Evolutionary conservation across 2,113 vertebrate genomes (phyloP), one percentile per base, ranked within the genome.

Genomic region (Oreocharis arfaki): DNA sequence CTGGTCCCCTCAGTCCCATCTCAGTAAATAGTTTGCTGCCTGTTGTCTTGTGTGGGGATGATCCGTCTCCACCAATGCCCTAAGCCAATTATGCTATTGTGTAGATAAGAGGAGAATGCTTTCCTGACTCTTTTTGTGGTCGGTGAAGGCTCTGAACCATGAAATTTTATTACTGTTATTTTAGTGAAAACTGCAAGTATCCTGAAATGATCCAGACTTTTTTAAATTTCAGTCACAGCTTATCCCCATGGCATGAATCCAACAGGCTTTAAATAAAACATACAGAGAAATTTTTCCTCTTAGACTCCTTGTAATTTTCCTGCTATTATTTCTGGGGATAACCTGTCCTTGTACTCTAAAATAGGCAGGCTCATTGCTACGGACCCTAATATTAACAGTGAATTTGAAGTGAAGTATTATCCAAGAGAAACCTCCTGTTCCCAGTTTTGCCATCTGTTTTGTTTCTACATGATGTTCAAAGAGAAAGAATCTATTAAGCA

Each of bases 381-480:
- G 68, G 89, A 92, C 84, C 73, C 73, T 52, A 86, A 92, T 87
- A 93, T 77, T 70, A 95, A 70, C 47, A 52, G 47, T 71, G 83
- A 71, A 86, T 89, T 90, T 78, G 30, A 93, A 89, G 60, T 5
- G 3, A 87, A 89, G 56, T 55, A 63, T 87, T 91, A 77, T 64
- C 44, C 80, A 87, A 68, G 73, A 95, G 91, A 87, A 96, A 81
- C 60, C 86, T 70, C 80, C 76, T 74, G 55, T 90, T 93, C 60
- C 56, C 49, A 89, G 68, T 75, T 95, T 81, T 89, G 57, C 80
- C 68, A 81, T 97, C 90, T 96, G 89, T 96, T 94, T 95, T 80
- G 53, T 85, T 95, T 93, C 80, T 49, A 81, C 35, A 16, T 11
- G 24, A 86, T 47, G 16, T 44, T 87, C 56, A 84, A 80, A 96